Evolutionary conservation across 2,888 invertebrate genomes (phyloP).

Genomic region (Drosophila leonis): DNA sequence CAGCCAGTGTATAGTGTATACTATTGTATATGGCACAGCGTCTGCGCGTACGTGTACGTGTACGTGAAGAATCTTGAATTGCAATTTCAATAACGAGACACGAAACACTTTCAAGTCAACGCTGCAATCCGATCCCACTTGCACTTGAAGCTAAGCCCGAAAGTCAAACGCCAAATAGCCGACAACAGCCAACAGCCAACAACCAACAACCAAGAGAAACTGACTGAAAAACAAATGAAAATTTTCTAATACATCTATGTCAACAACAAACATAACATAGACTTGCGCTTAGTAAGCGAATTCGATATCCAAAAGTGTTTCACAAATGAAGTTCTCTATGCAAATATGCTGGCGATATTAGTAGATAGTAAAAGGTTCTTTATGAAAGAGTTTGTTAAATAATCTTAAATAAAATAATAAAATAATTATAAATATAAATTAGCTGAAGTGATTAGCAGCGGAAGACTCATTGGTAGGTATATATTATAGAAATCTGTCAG

Average conservation of each 20-base stretch:
- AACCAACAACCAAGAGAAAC: conserved; percentile 12
- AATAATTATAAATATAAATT: too few species aligned
- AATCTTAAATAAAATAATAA: too few species aligned
- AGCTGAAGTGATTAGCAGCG: too few species aligned
- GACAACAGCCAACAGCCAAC: not conserved
- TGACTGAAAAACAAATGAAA: conserved; percentile 4
- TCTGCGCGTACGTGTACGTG: conserved; percentile 60
- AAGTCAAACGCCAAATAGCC: conserved; percentile 24
- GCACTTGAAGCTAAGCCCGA: conserved; percentile 59
- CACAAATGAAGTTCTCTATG: not conserved
- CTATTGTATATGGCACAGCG: conserved; percentile 12
- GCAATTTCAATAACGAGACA: conserved; percentile 79
- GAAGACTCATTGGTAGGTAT: too few species aligned
- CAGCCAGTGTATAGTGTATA: not conserved
- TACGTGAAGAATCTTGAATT: conserved; percentile 78
- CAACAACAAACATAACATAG: not conserved
- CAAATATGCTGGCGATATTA: too few species aligned
- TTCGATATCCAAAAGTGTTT: not conserved
- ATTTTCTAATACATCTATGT: not conserved
- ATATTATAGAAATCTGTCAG: too few species aligned
- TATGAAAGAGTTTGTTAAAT: too few species aligned
- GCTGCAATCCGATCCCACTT: conserved; percentile 62
- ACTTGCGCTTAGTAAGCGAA: not conserved
- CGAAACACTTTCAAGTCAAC: conserved; percentile 74
- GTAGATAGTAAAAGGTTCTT: too few species aligned